A percentile compares a stretch with the other conserved stretches of the same genome.
phyloP scores from a whole-genome alignment of 1,140 invertebrate genomes.

The Drosophila lini region DNA sequence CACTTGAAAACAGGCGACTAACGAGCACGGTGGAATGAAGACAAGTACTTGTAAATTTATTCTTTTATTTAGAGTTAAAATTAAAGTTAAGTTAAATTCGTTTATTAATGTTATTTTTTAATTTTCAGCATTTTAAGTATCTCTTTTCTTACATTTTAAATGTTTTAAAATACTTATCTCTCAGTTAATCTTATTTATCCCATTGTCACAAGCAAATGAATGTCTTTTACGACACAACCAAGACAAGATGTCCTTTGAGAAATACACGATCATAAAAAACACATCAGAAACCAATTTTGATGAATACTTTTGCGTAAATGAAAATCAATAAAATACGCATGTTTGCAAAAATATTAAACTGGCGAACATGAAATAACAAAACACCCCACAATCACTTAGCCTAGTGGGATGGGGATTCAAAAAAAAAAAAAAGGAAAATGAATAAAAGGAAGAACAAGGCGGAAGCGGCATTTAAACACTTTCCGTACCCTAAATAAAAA shows the following conservation, averaged over 20 bases:
- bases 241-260: constrained; percentile 64
- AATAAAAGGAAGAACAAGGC: constrained; percentile 38
- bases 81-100: not conserved
- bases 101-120: too few relatives aligned
- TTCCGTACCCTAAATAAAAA: constrained; percentile 48
- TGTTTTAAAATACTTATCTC: not conserved
- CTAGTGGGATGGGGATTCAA: not conserved
- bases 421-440: not conserved
- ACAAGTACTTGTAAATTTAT: not conserved
- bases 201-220: constrained; percentile 11
- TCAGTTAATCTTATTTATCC: not conserved
- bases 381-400: constrained; percentile 8
- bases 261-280: constrained; percentile 68
- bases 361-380: constrained; percentile 43
- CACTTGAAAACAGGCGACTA: constrained; percentile 31
- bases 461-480: constrained; percentile 72
- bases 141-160: not conserved
- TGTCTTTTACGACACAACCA: constrained; percentile 41
- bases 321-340: constrained; percentile 74
- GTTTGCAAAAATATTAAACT: constrained; percentile 41
- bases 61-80: not conserved
- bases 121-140: not conserved
- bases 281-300: constrained; percentile 78
- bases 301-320: constrained; percentile 63
- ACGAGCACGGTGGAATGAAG: constrained; percentile 29